These are phyloP conservation scores for Cryptocephalus primarius DNA, from an alignment of 2,888 invertebrate genomes.

Conservation along the genomic window DNA sequence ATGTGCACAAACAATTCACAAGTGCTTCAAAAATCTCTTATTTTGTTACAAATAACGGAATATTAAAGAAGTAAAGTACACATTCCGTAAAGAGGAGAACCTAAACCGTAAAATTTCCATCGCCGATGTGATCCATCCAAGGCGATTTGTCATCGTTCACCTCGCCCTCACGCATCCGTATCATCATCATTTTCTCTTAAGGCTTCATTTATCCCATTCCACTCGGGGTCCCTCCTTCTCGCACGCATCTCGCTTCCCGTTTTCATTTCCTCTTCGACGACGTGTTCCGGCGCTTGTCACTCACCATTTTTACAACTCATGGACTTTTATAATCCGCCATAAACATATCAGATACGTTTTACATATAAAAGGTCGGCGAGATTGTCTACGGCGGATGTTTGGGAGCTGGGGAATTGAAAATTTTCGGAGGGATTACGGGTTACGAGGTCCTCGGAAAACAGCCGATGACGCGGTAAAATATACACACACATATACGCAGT, in stretches of 20 bases:
- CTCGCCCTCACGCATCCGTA: conserved; percentile 24
- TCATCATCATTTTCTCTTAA: conserved; percentile 39
- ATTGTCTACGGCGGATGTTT: conserved; percentile 31
- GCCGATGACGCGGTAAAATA: no score
- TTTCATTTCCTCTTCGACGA: conserved; percentile 36
- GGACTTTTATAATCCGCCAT: conserved; percentile 39
- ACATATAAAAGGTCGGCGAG: conserved; percentile 35
- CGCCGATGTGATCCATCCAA: conserved; percentile 7
- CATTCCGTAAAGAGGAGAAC: no score
- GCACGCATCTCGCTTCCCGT: conserved; percentile 26
- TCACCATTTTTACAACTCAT: conserved; percentile 40
- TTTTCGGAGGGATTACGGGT: not conserved
- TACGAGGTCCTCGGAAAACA: no score
- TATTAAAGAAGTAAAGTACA: no score
- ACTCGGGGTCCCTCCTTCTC: conserved; percentile 8
- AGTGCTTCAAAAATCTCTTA: no score
- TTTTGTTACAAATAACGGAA: no score
- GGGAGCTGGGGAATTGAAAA: conserved; percentile 8
- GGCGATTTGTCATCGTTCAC: conserved; percentile 29
- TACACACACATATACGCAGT: no score
- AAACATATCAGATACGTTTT: conserved; percentile 38
- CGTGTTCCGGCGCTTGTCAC: conserved; percentile 37
- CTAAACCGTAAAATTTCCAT: conserved; percentile 1
- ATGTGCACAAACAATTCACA: no score
- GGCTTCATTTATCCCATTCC: conserved; percentile 36